phyloP scores from a whole-genome alignment of 2,113 vertebrate genomes.

The Herpetotheres cachinnans region DNA sequence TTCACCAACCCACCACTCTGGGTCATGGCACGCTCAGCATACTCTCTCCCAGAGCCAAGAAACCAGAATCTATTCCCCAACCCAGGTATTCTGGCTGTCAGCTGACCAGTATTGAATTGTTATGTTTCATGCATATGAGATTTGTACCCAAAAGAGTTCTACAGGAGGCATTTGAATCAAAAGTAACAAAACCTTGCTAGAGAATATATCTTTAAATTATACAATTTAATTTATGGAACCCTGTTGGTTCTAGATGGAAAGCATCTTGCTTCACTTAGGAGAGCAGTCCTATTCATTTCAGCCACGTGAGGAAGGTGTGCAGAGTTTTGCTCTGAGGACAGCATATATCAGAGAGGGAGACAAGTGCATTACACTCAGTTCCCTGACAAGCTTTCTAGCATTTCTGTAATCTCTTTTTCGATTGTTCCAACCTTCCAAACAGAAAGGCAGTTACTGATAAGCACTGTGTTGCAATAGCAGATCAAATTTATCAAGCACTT shows the following conservation, averaged over 20 bases:
- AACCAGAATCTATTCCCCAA: slow-evolving; percentile 74
- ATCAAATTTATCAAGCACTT: neutral
- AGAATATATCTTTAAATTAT: neutral
- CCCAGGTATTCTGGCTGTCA: slow-evolving; percentile 75
- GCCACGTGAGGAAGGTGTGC: accelerated
- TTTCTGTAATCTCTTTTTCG: neutral
- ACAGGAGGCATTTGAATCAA: neutral
- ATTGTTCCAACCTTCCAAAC: neutral
- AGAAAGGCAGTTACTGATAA: neutral
- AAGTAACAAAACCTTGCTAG: neutral
- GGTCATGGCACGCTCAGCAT: slow-evolving; percentile 71
- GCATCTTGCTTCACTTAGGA: neutral
- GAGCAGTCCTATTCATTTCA: neutral
- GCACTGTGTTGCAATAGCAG: neutral
- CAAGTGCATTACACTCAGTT: neutral
- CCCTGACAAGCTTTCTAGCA: neutral
- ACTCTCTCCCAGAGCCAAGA: slow-evolving; percentile 73
- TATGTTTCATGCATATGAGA: slow-evolving; percentile 46
- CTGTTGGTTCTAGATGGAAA: neutral
- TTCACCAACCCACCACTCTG: slow-evolving; percentile 73
- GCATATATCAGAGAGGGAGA: neutral
- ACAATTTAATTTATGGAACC: neutral
- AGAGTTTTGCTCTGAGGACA: neutral
- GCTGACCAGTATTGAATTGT: slow-evolving; percentile 64
- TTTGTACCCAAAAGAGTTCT: neutral